Evolutionary conservation across 2,888 invertebrate genomes (phyloP).

Genomic region (Sphinx pinastri): DNA sequence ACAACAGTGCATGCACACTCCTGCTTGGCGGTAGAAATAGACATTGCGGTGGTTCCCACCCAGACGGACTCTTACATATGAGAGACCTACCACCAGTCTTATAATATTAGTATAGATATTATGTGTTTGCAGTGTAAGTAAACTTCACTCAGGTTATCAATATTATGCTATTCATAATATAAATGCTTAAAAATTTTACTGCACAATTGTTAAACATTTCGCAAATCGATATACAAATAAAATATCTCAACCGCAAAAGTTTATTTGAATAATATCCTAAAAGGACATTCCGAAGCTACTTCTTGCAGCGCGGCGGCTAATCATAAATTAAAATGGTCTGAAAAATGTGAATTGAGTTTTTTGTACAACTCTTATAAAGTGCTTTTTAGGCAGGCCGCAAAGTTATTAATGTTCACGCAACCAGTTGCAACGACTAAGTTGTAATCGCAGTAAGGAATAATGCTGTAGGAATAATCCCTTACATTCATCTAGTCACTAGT

Average conservation of each 20-base stretch:
- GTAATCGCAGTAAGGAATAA: too few relatives aligned
- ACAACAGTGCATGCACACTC: too few relatives aligned
- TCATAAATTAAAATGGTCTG: slow-evolving; percentile 5
- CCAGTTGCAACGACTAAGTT: not conserved
- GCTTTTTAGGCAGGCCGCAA: not conserved
- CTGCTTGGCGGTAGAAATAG: too few relatives aligned
- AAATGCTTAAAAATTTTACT: not conserved
- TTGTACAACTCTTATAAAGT: not conserved
- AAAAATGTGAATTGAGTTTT: not conserved
- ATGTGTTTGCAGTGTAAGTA: too few relatives aligned
- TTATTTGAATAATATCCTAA: not conserved
- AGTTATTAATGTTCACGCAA: not conserved
- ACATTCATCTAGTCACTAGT: too few relatives aligned
- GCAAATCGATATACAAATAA: not conserved
- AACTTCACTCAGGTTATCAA: too few relatives aligned
- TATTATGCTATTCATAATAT: too few relatives aligned
- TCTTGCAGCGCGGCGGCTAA: not conserved
- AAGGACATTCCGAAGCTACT: slow-evolving; percentile 1
- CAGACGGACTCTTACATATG: too few relatives aligned
- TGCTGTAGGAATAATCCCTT: too few relatives aligned
- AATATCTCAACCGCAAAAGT: not conserved
- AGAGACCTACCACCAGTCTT: too few relatives aligned
- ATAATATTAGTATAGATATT: too few relatives aligned
- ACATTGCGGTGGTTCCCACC: too few relatives aligned
- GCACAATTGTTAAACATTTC: not conserved